Conservation (phyloP, 2,888 invertebrate genomes). For the Rhamphomyia laevipes region DNA sequence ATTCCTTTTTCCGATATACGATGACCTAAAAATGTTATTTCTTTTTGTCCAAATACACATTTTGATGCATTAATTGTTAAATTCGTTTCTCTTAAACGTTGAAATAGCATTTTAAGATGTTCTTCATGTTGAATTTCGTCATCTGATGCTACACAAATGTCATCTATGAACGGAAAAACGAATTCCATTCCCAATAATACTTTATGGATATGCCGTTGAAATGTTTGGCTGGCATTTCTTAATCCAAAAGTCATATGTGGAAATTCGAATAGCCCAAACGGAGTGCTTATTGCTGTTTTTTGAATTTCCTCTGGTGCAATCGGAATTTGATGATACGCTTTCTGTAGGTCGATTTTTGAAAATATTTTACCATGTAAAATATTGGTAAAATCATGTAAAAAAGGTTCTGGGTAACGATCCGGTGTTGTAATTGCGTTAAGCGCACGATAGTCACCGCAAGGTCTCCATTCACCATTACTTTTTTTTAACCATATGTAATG, state of each 20-base stretch:
- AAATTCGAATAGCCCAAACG: conserved; percentile 26
- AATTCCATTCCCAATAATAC: too few species aligned
- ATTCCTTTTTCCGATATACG: too few species aligned
- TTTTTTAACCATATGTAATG: conserved; percentile 23
- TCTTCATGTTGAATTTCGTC: too few species aligned
- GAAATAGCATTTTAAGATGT: too few species aligned
- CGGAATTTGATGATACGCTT: conserved; percentile 23
- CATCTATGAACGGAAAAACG: too few species aligned
- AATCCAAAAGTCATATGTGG: conserved; percentile 24
- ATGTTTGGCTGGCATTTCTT: conserved; percentile 24
- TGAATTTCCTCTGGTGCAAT: conserved; percentile 17
- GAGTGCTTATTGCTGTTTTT: conserved; percentile 22
- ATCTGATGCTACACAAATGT: too few species aligned
- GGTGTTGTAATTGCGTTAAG: conserved; percentile 21
- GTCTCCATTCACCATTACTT: conserved; percentile 17
- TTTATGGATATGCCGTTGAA: conserved; percentile 24
- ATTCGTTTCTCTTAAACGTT: too few species aligned
- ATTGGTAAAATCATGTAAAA: conserved; percentile 19
- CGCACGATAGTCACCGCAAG: conserved; percentile 22
- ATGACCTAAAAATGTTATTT: too few species aligned
- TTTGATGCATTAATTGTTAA: too few species aligned
- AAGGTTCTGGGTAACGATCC: conserved; percentile 22
- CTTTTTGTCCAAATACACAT: too few species aligned
- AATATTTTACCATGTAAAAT: conserved; percentile 18
- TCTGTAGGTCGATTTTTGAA: conserved; percentile 16